Conservation (phyloP, 2,113 vertebrate species). For the Perca fluviatilis region DNA sequence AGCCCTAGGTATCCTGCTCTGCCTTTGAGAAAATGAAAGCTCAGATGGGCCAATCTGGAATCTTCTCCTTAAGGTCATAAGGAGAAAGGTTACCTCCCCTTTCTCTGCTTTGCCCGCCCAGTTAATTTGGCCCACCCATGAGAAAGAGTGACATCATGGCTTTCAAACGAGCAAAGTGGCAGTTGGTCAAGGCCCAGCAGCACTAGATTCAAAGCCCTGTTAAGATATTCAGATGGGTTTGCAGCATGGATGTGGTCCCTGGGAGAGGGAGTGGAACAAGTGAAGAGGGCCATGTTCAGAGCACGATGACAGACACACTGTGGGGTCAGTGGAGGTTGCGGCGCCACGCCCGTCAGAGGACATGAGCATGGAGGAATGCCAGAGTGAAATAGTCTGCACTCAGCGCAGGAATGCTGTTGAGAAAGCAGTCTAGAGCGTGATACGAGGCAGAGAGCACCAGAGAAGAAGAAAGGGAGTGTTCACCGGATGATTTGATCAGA, state of each 20-base stretch:
- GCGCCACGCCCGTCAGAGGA: conserved; percentile 42
- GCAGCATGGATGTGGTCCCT: conserved; percentile 29
- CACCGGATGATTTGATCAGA: conserved; percentile 27
- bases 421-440: conserved; percentile 9
- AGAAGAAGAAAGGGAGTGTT: conserved; percentile 19
- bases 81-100: too few species aligned
- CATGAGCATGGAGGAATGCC: conserved; percentile 48
- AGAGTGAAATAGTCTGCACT: conserved; percentile 27
- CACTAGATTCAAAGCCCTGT: background rate
- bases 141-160: too few species aligned
- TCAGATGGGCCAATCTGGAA: too few species aligned
- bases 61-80: too few species aligned
- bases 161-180: too few species aligned
- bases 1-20: too few species aligned
- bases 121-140: too few species aligned
- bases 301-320: conserved; percentile 63
- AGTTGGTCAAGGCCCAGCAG: too few species aligned
- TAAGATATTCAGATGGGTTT: background rate
- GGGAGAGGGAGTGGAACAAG: conserved; percentile 45
- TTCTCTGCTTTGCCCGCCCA: too few species aligned
- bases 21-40: too few species aligned
- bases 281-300: conserved; percentile 44
- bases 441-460: background rate
- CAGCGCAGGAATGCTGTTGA: background rate
- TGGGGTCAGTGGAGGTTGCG: conserved; percentile 55